Base-by-base conservation (phyloP, 2,797 vertebrate species). In the Pseudochaenichthys georgianus region DNA sequence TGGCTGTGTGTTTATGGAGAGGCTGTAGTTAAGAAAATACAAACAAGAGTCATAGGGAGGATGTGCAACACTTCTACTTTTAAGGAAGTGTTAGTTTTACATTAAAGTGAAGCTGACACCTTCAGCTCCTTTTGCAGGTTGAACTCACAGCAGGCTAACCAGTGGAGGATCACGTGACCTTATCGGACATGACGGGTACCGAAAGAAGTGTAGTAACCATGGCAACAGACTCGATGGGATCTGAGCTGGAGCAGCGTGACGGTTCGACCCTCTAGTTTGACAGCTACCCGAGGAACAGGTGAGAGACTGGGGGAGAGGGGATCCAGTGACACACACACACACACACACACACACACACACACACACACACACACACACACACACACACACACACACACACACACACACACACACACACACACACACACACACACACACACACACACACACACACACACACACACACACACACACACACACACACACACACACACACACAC, bases 271-370 rank as follows among this genome's bases (percentile, higher is more conserved):
- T 81, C 64, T 84, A 76, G 47, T 80, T 90, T 5, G 88, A 94
- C 71, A 84, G 88, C 13, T 73, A 85, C 77, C 78, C 92, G 70
- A 89, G 78, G 75, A 92, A 84, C 55, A 95, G 96, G 96, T 97
- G 94, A 93, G 82, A 75, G 74, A 78, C 61, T 53, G 46, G 16
- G 46, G 53, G 72, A 75, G 68, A 77, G 69, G 74, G 75, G 87
- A 92, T 91, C 90, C 77, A 77, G 83, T 92, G 79, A 54, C 55
- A 41, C 75, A 61, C 46, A 41, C 19, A 63, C 63, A 31, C 21
- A 79, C 76, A 73, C 45, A 61, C 64, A n/a, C n/a, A n/a, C n/a
- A n/a, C n/a, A n/a, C n/a, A n/a, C n/a, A n/a, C n/a, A n/a, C n/a
- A n/a, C n/a, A n/a, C n/a, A n/a, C n/a, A n/a, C n/a, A n/a, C n/a